phyloP scores from a whole-genome alignment of 1,140 invertebrate genomes.

The Apis dorsata region DNA sequence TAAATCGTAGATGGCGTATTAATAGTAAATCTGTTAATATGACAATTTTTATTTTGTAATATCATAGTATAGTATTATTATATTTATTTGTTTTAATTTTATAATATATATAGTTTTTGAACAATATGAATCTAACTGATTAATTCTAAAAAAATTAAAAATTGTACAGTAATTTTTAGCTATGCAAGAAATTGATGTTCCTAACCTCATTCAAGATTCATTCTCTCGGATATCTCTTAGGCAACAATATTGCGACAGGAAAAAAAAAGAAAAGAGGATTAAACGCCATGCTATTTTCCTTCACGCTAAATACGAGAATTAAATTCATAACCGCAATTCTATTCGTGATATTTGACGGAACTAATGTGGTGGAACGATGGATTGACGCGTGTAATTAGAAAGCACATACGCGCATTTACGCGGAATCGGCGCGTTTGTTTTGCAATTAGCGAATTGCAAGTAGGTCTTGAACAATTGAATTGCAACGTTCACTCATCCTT shows the following conservation, averaged over 20 bases:
- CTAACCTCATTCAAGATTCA: no score
- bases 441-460: slow-evolving; percentile 29
- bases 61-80: no score
- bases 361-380: not conserved
- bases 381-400: slow-evolving; percentile 32
- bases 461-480: slow-evolving; percentile 45
- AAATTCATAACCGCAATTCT: not conserved
- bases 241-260: not conserved
- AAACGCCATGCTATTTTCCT: not conserved
- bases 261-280: not conserved
- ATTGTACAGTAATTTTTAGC: no score
- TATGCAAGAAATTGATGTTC: no score
- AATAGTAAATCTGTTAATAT: no score
- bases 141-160: no score
- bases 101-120: no score
- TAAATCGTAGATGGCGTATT: no score
- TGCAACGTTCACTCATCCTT: slow-evolving; percentile 43
- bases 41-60: no score
- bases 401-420: slow-evolving; percentile 39
- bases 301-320: not conserved
- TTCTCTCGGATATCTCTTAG: not conserved
- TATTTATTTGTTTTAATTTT: no score
- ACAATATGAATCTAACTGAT: no score
- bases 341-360: not conserved
- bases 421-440: slow-evolving; percentile 42